Conservation (phyloP, 2,113 vertebrate genomes). For the Fulica atra region DNA sequence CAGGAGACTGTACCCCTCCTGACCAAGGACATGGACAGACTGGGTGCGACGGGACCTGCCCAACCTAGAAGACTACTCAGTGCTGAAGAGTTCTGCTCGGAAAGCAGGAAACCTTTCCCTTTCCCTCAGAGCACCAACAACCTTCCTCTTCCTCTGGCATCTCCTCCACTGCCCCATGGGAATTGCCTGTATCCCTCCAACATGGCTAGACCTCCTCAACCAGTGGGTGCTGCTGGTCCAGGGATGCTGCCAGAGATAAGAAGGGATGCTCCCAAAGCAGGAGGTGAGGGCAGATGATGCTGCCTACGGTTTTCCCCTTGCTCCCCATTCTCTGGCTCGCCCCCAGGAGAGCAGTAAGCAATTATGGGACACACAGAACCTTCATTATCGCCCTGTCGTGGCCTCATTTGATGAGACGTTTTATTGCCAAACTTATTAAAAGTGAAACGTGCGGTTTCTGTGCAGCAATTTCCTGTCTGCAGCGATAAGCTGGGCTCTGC, state of each 20-base stretch:
- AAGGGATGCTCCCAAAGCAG: not conserved
- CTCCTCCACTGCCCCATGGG: rapidly evolving
- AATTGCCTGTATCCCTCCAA: not conserved
- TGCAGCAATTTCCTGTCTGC: conserved; percentile 76
- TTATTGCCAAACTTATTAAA: conserved; percentile 79
- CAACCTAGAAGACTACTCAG: not conserved
- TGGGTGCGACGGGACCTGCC: not conserved
- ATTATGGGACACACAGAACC: conserved; percentile 55
- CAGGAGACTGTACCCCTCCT: not conserved
- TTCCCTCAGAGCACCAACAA: not conserved
- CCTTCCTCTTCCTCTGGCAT: not conserved
- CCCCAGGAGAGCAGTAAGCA: conserved; percentile 62
- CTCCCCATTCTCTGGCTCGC: not conserved
- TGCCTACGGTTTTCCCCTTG: not conserved
- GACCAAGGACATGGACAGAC: not conserved
- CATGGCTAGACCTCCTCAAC: not conserved
- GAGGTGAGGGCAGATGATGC: not conserved
- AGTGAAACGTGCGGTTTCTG: conserved; percentile 69
- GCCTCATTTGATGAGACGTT: conserved; percentile 70
- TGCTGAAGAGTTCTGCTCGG: not conserved
- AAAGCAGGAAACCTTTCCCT: not conserved
- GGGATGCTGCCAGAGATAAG: not conserved
- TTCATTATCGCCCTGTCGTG: conserved; percentile 74
- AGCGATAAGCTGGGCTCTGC: conserved; percentile 69
- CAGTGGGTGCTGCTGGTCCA: rapidly evolving